phyloP scores from a whole-genome alignment of 1,140 invertebrate species.

The Thaumatotibia leucotreta region DNA sequence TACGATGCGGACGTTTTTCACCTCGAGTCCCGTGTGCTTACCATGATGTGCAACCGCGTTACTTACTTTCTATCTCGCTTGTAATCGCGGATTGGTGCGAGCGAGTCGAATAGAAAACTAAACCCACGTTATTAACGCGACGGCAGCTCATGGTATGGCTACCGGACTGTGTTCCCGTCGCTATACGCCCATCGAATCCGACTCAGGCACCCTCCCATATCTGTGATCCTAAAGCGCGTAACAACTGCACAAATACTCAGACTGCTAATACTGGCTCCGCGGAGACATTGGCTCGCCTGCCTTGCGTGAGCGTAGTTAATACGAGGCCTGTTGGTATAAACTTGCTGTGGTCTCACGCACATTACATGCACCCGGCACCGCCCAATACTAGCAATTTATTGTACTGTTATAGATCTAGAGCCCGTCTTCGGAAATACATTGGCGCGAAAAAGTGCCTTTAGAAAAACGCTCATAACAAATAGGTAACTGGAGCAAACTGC shows the following conservation, averaged over 20 bases:
- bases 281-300: not conserved
- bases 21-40: constrained; percentile 22
- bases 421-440: constrained; percentile 38
- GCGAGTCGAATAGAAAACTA: too few species aligned
- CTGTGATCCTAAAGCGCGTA: not conserved
- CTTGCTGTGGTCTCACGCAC: constrained; percentile 42
- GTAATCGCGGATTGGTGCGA: too few species aligned
- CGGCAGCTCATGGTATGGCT: too few species aligned
- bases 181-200: not conserved
- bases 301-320: not conserved
- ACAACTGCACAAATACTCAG: too few species aligned
- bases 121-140: too few species aligned
- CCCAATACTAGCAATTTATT: constrained; percentile 52
- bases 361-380: constrained; percentile 42
- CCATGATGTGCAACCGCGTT: too few species aligned
- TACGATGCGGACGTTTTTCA: constrained; percentile 41
- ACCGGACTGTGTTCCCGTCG: too few species aligned
- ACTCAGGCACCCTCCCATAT: not conserved
- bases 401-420: constrained; percentile 46
- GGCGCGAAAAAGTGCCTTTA: constrained; percentile 18
- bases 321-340: constrained; percentile 36
- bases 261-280: not conserved
- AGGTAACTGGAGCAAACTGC: not conserved
- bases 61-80: too few species aligned
- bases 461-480: constrained; percentile 13